Conservation (phyloP, 2,113 vertebrate genomes). For the Podocnemis expansa region DNA sequence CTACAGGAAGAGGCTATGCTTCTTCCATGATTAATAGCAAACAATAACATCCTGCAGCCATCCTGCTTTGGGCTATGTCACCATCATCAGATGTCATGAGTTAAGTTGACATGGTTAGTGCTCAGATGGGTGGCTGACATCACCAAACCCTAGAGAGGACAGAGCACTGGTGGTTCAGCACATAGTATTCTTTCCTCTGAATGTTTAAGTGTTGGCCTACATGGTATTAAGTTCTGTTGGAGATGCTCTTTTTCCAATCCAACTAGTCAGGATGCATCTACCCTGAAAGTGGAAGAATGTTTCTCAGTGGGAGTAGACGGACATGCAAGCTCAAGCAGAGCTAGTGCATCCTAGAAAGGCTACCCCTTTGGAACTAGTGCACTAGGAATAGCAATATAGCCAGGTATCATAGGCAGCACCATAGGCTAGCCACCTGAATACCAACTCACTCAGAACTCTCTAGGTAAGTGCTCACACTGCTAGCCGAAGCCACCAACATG, state of each 20-base stretch:
- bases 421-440: not conserved
- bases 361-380: too few species aligned
- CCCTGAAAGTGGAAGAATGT: not conserved
- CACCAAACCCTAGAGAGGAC: not conserved
- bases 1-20: not conserved
- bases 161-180: not conserved
- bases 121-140: not conserved
- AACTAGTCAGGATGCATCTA: not conserved
- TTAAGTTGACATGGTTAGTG: not conserved
- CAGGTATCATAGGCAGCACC: not conserved
- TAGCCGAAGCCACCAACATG: not conserved
- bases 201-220: not conserved
- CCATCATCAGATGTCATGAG: not conserved
- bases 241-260: not conserved
- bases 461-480: not conserved
- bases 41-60: not conserved
- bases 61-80: not conserved
- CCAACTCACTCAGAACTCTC: not conserved
- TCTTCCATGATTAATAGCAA: not conserved
- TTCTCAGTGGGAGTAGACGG: not conserved
- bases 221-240: not conserved
- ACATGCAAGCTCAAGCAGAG: not conserved
- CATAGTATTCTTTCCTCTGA: fast-evolving
- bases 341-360: too few species aligned
- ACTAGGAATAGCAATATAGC: not conserved